These are phyloP conservation scores for Hydrolagus colliei DNA, from an alignment of 2,797 vertebrate genomes.

Conservation along the genomic window DNA sequence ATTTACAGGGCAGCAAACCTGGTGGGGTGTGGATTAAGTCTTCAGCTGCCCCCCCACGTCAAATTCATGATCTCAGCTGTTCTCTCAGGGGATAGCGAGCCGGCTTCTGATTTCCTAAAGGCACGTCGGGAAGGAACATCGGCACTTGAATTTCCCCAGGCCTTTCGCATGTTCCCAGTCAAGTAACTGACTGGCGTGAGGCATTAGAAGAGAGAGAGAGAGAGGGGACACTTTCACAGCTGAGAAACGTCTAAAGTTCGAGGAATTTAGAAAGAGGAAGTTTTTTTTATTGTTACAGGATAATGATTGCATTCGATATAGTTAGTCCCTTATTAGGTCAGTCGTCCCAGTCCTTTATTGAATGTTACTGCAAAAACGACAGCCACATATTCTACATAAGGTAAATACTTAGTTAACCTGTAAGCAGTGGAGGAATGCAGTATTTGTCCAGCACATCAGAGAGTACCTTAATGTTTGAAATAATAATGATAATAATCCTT, in stretches of 20 bases:
- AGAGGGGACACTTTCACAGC: background rate
- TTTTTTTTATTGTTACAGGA: background rate
- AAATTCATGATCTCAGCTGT: background rate
- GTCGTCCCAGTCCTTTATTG: slow-evolving; percentile 31
- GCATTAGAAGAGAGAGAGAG: background rate
- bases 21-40: background rate
- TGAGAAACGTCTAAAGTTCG: background rate
- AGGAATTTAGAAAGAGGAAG: background rate
- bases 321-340: slow-evolving; percentile 18
- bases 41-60: too few relatives aligned
- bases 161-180: background rate
- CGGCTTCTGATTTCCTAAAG: background rate
- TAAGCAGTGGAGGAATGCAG: too few relatives aligned
- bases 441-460: too few relatives aligned
- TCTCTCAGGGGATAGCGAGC: background rate
- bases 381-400: too few relatives aligned
- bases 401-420: too few relatives aligned
- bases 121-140: background rate
- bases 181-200: background rate
- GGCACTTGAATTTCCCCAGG: too few relatives aligned
- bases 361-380: slow-evolving; percentile 26
- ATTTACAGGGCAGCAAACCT: background rate
- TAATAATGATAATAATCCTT: too few relatives aligned
- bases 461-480: too few relatives aligned
- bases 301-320: slow-evolving; percentile 32